Evolutionary conservation across 2,888 invertebrate genomes (phyloP), one percentile per base, ranked within the genome.

Genomic region (Galeopsomyia nigrocyanea): DNA sequence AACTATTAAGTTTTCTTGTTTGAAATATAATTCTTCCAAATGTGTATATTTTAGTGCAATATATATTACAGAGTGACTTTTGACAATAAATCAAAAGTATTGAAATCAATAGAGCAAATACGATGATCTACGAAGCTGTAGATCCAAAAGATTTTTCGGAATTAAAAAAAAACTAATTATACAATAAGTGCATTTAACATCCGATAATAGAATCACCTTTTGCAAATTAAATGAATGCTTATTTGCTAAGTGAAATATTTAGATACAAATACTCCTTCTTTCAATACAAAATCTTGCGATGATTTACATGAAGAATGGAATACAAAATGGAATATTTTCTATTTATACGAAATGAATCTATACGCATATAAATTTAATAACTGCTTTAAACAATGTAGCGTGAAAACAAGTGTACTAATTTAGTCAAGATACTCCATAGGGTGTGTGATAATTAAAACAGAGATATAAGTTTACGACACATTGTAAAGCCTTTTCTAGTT

Each of bases 351-450:
- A 39, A 49, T 9, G 53, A 56, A 19, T n/a, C 17, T 50, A 51
- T 58, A 10, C 7, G 39, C 39, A 60, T 72, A 71, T 68, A 68
- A 68, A 63, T 21, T 57, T 49, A 58, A 68, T 68, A 64, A 72
- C 57, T 21, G 64, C 39, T 69, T 17, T 65, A 62, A 73, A 66
- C 61, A 73, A 65, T 68, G 64, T 63, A 73, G 53, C 7, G 39
- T 64, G 53, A 55, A 73, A 60, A 69, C 61, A 65, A 73, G 50
- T 58, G 61, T 47, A 39, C 39, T 26, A 13, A 60, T 69, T 56
- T 22, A 56, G 31, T 64, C 53, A 26, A 47, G 19, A 31, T 66
- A 55, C n/a, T 55, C 16, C 13, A 47, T 53, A 16, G 26, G 9
- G 10, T 58, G 10, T 17, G 26, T 50, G 22, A 63, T 16, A 67